These are phyloP conservation scores for Hemicrepidius hirtus DNA, from an alignment of 2,888 invertebrate genomes.

Conservation along the genomic window DNA sequence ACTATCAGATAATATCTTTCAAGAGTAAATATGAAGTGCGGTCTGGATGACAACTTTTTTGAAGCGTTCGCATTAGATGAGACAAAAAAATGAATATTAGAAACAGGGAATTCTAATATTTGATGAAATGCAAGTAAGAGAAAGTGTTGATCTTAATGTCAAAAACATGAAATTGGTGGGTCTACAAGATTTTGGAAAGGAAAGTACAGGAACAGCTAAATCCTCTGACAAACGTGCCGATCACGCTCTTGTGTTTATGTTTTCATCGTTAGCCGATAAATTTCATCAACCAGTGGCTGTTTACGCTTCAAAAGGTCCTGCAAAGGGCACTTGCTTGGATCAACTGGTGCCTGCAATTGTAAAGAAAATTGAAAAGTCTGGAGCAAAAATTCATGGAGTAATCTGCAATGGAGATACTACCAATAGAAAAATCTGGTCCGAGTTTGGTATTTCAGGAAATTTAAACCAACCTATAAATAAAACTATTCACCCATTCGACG, in stretches of 20 bases:
- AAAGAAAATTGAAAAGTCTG: conserved; percentile 7
- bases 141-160: not conserved
- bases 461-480: conserved; percentile 11
- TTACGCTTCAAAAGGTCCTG: conserved; percentile 39
- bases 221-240: conserved; percentile 26
- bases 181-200: conserved; percentile 3
- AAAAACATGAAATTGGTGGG: not conserved
- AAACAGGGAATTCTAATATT: conserved; percentile 33
- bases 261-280: conserved; percentile 27
- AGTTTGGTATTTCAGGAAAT: conserved; percentile 40
- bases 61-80: conserved; percentile 35
- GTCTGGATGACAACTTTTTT: conserved; percentile 42
- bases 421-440: conserved; percentile 54
- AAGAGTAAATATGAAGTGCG: conserved; percentile 35
- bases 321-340: not conserved
- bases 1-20: conserved; percentile 35
- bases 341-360: conserved; percentile 21
- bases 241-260: conserved; percentile 46
- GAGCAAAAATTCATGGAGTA: conserved; percentile 45
- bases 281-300: conserved; percentile 41
- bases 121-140: conserved; percentile 37
- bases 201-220: conserved; percentile 2
- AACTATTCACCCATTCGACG: conserved; percentile 45
- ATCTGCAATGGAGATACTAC: conserved; percentile 52
- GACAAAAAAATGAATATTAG: conserved; percentile 17